Evolutionary conservation across 2,888 invertebrate species (phyloP).

Genomic region (Sipunculus nudus): DNA sequence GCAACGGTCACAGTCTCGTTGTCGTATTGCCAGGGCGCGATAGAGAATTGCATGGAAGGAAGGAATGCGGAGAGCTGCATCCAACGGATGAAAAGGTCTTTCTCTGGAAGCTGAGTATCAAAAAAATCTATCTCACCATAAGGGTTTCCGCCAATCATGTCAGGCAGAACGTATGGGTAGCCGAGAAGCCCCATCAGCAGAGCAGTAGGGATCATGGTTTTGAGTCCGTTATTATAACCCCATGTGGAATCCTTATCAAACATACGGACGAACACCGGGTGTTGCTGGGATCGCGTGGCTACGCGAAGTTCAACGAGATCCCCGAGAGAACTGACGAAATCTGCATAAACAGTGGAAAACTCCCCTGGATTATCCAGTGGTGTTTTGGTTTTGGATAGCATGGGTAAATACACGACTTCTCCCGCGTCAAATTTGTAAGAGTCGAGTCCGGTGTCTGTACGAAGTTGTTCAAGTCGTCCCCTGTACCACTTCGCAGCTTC

Average conservation of each 20-base stretch:
- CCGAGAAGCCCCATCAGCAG: conserved; percentile 76
- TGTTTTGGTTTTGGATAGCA: conserved; percentile 34
- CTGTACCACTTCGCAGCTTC: conserved; percentile 79
- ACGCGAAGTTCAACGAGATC: conserved; percentile 82
- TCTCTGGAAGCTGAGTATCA: conserved; percentile 46
- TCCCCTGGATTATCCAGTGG: conserved; percentile 40
- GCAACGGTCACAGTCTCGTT: conserved; percentile 66
- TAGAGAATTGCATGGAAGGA: conserved; percentile 90
- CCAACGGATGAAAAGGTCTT: conserved; percentile 80
- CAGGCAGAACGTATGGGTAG: conserved; percentile 89
- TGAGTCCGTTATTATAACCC: conserved; percentile 79
- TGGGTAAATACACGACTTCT: conserved; percentile 46
- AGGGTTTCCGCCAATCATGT: conserved; percentile 88
- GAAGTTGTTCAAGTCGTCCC: conserved; percentile 76
- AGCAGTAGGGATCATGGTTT: conserved; percentile 85
- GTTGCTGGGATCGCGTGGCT: conserved; percentile 81
- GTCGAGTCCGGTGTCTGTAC: conserved; percentile 77
- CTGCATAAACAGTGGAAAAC: conserved; percentile 46
- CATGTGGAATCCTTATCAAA: conserved; percentile 88
- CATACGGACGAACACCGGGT: conserved; percentile 83
- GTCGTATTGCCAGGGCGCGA: conserved; percentile 89
- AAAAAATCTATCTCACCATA: conserved; percentile 14
- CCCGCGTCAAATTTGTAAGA: conserved; percentile 88
- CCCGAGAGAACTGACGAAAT: conserved; percentile 67
- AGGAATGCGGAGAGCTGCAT: conserved; percentile 85